Conservation (phyloP, 2,888 invertebrate species). For the Lochmaea capreae region DNA sequence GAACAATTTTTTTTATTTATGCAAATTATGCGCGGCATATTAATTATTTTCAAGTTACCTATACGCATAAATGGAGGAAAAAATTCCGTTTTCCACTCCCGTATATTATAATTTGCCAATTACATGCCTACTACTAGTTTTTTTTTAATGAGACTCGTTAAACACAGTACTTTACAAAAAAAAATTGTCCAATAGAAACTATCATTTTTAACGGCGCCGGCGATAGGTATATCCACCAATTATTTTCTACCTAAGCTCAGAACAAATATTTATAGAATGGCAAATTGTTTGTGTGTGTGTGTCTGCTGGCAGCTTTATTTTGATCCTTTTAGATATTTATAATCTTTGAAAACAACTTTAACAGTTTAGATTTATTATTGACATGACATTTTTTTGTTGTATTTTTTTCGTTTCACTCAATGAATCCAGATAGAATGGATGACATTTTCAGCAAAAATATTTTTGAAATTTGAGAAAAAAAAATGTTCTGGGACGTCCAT, state of each 20-base stretch:
- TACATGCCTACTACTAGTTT: not conserved
- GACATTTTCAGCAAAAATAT: too few species aligned
- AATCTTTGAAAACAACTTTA: too few species aligned
- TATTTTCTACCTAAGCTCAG: not conserved
- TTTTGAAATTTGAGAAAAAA: too few species aligned
- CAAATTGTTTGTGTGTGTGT: not conserved
- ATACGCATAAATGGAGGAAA: not conserved
- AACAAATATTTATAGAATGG: not conserved
- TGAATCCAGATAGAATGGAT: too few species aligned
- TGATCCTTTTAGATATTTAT: too few species aligned
- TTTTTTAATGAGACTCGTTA: not conserved
- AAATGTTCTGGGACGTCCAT: too few species aligned
- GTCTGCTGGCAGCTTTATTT: too few species aligned
- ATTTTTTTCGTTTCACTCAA: too few species aligned
- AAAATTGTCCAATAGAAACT: not conserved
- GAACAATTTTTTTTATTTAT: not conserved
- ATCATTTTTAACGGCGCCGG: not conserved
- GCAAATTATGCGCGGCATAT: not conserved
- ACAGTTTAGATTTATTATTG: too few species aligned
- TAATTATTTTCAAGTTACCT: not conserved
- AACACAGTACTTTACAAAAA: not conserved
- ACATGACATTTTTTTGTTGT: not conserved
- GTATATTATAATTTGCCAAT: not conserved
- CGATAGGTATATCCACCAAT: not conserved
- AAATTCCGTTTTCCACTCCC: not conserved